Conservation (phyloP, 2,113 vertebrate species). For the Oreocharis arfaki region DNA sequence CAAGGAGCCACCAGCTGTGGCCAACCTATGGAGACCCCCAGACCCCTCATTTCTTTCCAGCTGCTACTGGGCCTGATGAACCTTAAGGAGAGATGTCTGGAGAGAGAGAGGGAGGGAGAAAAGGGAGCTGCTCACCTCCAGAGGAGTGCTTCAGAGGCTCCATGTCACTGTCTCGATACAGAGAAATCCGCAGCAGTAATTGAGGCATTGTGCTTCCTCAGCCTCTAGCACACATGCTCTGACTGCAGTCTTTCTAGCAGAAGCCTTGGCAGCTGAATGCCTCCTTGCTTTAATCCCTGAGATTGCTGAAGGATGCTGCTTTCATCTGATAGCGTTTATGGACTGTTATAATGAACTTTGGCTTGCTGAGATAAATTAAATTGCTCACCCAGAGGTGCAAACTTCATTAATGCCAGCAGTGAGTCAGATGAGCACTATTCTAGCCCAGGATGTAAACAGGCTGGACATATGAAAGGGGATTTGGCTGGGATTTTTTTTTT, state of each 20-base stretch:
- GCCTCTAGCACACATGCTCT: background rate
- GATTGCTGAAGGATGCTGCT: constrained; percentile 53
- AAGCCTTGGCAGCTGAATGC: constrained; percentile 1
- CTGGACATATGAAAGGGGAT: constrained; percentile 30
- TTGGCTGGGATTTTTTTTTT: background rate
- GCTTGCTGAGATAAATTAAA: constrained; percentile 49
- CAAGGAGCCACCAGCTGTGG: background rate
- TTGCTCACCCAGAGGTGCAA: constrained; percentile 45
- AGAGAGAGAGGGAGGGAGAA: background rate
- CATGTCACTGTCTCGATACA: rapidly evolving
- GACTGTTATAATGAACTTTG: constrained; percentile 40
- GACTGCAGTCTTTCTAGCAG: background rate
- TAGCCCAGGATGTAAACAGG: constrained; percentile 1
- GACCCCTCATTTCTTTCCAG: background rate
- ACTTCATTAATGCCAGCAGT: constrained; percentile 44
- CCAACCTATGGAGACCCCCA: background rate
- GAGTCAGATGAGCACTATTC: background rate
- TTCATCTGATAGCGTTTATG: constrained; percentile 45
- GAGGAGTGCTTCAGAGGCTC: background rate
- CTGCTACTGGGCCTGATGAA: background rate
- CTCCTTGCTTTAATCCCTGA: background rate
- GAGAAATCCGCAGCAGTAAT: background rate
- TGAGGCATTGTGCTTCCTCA: background rate
- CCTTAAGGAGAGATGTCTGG: background rate
- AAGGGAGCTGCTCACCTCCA: background rate